Conservation (phyloP, 2,888 invertebrate genomes). For the Lydus trimaculatus region DNA sequence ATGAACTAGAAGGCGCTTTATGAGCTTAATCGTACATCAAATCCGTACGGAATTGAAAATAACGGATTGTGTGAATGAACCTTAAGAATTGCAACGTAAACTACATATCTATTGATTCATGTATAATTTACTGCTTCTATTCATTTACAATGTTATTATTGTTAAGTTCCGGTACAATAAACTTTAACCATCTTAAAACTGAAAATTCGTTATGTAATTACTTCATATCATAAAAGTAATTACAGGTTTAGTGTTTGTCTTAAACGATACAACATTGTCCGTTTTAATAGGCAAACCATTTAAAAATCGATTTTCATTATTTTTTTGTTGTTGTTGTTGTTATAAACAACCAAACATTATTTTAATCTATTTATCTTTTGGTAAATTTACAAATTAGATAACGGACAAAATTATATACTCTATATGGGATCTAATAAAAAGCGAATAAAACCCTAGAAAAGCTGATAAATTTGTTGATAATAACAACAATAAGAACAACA, state of each 20-base stretch:
- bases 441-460: neutral
- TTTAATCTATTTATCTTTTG: neutral
- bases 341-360: neutral
- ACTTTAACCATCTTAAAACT: neutral
- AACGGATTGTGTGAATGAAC: no score
- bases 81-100: no score
- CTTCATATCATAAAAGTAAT: neutral
- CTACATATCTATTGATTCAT: no score
- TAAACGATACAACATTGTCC: neutral
- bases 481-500: neutral
- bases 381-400: slow-evolving; percentile 1
- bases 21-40: no score
- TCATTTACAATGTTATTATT: neutral
- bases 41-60: no score
- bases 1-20: no score
- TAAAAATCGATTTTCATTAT: neutral
- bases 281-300: neutral
- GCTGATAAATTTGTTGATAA: neutral
- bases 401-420: neutral
- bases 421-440: no score
- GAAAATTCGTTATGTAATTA: neutral
- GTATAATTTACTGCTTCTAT: no score
- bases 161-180: neutral
- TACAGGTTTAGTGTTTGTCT: neutral
- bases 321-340: neutral